Evolutionary conservation across 2,888 invertebrate species (phyloP).

Genomic region (Aplocera efformata): DNA sequence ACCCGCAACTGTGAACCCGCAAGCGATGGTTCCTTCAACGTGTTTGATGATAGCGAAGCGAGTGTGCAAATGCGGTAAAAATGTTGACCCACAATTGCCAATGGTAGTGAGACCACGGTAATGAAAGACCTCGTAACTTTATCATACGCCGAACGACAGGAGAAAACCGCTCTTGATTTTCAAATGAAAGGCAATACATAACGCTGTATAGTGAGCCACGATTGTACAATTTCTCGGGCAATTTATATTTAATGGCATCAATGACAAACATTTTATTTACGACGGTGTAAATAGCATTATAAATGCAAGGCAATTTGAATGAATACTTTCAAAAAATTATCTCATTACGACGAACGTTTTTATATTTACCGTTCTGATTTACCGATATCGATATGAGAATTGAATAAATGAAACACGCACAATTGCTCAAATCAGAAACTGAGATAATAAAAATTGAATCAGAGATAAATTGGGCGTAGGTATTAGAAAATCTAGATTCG

Average conservation of each 20-base stretch:
- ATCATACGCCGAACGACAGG: conserved; percentile 62
- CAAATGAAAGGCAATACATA: conserved; percentile 68
- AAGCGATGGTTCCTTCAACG: no score
- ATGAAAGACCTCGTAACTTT: conserved; percentile 65
- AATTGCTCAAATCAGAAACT: no score
- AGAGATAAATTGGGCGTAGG: no score
- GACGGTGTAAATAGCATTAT: conserved; percentile 2
- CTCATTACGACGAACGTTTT: no score
- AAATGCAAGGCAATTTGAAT: conserved; percentile 1
- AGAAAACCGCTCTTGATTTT: conserved; percentile 63
- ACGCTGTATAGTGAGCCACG: conserved; percentile 43
- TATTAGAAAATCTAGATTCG: no score
- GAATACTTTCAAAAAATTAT: no score
- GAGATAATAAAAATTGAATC: no score
- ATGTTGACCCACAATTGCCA: conserved; percentile 48
- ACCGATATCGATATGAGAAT: no score
- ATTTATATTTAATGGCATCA: conserved; percentile 50
- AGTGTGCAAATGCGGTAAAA: conserved; percentile 21
- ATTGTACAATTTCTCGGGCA: conserved; percentile 57
- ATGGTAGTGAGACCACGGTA: conserved; percentile 50
- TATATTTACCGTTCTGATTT: no score
- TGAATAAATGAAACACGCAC: no score
- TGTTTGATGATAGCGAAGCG: no score
- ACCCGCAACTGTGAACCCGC: no score
- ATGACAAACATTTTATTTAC: conserved; percentile 33